A percentile compares a stretch with the other conserved stretches of the same genome.
Conservation (phyloP, 2,797 vertebrate genomes). For the Miichthys miiuy region DNA sequence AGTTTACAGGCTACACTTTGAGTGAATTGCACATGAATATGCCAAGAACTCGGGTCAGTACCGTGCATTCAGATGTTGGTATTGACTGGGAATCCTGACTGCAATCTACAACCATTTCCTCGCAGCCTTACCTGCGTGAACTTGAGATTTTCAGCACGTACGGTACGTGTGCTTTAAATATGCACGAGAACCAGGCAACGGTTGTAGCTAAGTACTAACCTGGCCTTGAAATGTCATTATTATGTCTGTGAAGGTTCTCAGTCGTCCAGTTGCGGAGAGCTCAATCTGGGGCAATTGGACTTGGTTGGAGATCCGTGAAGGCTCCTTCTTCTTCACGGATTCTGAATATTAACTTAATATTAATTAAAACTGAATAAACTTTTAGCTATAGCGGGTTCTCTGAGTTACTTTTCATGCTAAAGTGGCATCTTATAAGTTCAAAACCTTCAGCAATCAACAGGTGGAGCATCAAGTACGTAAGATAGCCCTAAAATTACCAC, state of each 20-base stretch:
- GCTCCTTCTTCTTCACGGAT: no score
- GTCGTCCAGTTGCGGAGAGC: no score
- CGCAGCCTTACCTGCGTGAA: neutral
- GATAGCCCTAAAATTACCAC: neutral
- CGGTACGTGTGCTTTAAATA: slow-evolving; percentile 2
- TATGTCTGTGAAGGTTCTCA: no score
- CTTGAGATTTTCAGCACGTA: neutral
- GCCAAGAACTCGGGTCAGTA: slow-evolving; percentile 18
- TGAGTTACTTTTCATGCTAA: neutral
- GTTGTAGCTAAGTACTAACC: neutral
- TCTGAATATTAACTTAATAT: no score
- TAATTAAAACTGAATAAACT: neutral
- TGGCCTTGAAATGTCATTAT: neutral
- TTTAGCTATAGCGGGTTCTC: neutral
- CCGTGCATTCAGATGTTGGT: neutral
- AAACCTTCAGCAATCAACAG: slow-evolving; percentile 7
- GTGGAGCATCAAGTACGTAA: neutral
- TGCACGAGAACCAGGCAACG: neutral
- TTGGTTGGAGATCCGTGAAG: no score
- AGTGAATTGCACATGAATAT: neutral
- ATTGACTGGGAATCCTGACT: slow-evolving; percentile 21
- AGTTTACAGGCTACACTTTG: no score
- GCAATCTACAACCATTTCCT: neutral
- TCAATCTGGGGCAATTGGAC: no score
- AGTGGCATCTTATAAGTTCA: neutral